phyloP scores from a whole-genome alignment of 2,888 invertebrate species.

The Alentia gelatinosa region DNA sequence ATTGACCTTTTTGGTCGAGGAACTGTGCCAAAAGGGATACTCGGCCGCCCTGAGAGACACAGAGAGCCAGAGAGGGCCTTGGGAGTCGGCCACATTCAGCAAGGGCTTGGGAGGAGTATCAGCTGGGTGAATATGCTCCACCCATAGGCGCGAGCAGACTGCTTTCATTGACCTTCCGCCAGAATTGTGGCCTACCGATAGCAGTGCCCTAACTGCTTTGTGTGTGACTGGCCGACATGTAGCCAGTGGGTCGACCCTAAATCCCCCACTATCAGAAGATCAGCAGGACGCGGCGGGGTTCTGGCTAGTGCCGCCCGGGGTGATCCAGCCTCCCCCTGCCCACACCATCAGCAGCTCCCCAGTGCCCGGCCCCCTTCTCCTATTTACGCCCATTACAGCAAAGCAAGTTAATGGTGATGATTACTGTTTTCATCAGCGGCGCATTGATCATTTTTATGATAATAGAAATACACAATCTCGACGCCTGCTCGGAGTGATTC shows the following conservation, averaged over 20 bases:
- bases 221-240: slow-evolving; percentile 19
- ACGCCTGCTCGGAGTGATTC: background rate
- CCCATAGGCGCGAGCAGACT: background rate
- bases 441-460: slow-evolving; percentile 43
- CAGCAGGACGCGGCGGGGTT: background rate
- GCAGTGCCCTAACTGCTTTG: slow-evolving; percentile 40
- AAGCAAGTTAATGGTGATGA: slow-evolving; percentile 45
- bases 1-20: slow-evolving; percentile 11
- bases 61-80: slow-evolving; percentile 11
- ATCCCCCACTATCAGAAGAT: slow-evolving; percentile 36
- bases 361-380: background rate
- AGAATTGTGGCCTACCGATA: slow-evolving; percentile 26
- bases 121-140: background rate
- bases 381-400: slow-evolving; percentile 33
- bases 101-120: background rate
- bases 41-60: background rate
- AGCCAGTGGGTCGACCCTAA: slow-evolving; percentile 9
- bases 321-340: slow-evolving; percentile 28
- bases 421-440: slow-evolving; percentile 35
- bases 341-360: background rate
- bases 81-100: background rate
- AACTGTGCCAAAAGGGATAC: slow-evolving; percentile 8
- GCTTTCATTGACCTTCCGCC: slow-evolving; percentile 31
- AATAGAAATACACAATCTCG: slow-evolving; percentile 25
- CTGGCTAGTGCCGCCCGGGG: background rate